Evolutionary conservation across 2,797 vertebrate genomes (phyloP).

Genomic region (Syngnathus rostellatus): DNA sequence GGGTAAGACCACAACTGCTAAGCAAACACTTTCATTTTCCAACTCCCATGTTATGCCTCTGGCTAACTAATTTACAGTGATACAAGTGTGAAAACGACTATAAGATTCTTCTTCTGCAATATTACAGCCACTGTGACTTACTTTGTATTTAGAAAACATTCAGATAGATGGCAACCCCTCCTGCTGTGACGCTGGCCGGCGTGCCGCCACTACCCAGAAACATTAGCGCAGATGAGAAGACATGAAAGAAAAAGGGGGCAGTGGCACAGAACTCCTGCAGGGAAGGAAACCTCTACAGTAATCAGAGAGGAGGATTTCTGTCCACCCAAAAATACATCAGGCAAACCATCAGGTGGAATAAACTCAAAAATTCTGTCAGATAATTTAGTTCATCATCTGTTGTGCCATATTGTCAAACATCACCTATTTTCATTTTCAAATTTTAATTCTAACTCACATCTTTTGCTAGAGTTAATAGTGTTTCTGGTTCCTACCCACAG

Average conservation of each 20-base stretch:
- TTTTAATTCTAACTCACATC: too few species aligned
- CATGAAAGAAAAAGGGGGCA: constrained; percentile 18
- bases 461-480: too few species aligned
- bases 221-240: constrained; percentile 4
- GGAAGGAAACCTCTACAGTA: constrained; percentile 17
- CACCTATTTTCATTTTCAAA: not conserved
- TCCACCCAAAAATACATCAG: not conserved
- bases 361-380: not conserved
- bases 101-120: constrained; percentile 44
- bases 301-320: constrained; percentile 16
- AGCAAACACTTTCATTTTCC: not conserved
- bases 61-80: not conserved
- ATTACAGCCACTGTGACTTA: constrained; percentile 51
- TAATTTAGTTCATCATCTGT: not conserved
- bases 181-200: constrained; percentile 31
- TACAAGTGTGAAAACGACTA: not conserved
- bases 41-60: not conserved
- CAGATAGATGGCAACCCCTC: constrained; percentile 50
- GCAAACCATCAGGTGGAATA: not conserved
- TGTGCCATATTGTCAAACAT: not conserved
- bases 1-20: not conserved
- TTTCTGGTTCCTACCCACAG: too few species aligned
- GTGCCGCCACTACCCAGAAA: constrained; percentile 10
- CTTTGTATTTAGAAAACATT: constrained; percentile 52
- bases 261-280: constrained; percentile 18